These are phyloP conservation scores for Cylindroiulus punctatus DNA, from an alignment of 2,888 invertebrate genomes.

Conservation along the genomic window DNA sequence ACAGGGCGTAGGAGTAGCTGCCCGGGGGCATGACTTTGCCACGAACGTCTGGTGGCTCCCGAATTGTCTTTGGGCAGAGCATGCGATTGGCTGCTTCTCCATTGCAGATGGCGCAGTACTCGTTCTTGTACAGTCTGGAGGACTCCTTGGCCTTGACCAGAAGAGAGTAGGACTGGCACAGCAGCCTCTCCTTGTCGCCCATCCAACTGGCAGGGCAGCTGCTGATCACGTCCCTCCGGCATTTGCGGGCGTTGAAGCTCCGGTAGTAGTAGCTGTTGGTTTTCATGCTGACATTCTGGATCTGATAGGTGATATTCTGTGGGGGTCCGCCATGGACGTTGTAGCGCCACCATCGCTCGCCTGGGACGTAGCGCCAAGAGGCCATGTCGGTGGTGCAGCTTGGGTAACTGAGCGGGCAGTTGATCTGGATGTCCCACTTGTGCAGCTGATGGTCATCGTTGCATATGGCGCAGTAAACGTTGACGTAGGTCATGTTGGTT, in stretches of 20 bases:
- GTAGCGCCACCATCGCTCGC: neutral
- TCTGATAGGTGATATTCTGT: conserved; percentile 57
- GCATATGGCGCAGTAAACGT: conserved; percentile 63
- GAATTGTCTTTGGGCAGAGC: neutral
- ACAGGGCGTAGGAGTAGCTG: conserved; percentile 61
- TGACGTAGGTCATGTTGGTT: conserved; percentile 61
- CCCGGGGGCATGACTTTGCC: too few species aligned
- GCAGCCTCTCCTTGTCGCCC: conserved; percentile 62
- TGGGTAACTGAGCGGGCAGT: neutral
- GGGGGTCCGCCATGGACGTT: neutral
- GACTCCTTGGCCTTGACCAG: conserved; percentile 63
- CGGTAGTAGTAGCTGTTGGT: conserved; percentile 66
- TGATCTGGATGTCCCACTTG: conserved; percentile 64
- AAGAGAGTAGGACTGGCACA: conserved; percentile 67
- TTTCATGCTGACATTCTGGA: conserved; percentile 55
- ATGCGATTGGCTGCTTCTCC: neutral
- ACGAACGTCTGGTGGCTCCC: too few species aligned
- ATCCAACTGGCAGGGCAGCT: conserved; percentile 66
- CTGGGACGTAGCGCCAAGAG: neutral
- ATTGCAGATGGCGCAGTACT: conserved; percentile 69
- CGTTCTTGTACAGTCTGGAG: conserved; percentile 62
- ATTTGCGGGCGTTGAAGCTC: conserved; percentile 64
- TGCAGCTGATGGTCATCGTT: conserved; percentile 60
- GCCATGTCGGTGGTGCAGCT: neutral
- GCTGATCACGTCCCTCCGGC: conserved; percentile 62